Evolutionary conservation across 2,113 vertebrate genomes (phyloP), one percentile per base, ranked within the genome.

Genomic region (Periophthalmodon schlosseri): DNA sequence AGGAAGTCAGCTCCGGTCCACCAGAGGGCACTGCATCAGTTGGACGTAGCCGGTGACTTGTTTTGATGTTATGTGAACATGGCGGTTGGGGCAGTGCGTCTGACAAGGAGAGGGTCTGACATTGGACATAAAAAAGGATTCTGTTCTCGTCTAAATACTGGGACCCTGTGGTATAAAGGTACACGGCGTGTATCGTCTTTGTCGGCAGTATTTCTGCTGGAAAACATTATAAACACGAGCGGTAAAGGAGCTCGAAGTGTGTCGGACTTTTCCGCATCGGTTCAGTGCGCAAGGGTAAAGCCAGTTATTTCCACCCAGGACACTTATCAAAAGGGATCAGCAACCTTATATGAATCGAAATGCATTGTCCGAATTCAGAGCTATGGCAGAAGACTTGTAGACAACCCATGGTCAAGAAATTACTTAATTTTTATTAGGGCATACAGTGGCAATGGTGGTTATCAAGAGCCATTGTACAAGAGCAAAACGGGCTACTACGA

Each of bases 401-500:
- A 39, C 33, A 20, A 5, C 11, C 4, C 18, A 4, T 5, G 34
- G 33, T 65, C 63, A 21, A n/a, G 16, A 44, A 10, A 36, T 20
- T 18, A 5, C 34, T 18, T 39, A 1, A 20, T 75, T 39, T 82
- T 72, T 34, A 5, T 18, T 12, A 72, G 91, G 18, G 14, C 72
- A 2, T 91, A 86, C 76, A 85, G 75, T 5, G 69, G 23, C 0
- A 50, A 77, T 56, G 78, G 72, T 1, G 0, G 46, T n/a, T 28
- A 34, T 20, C 20, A 70, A 0, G 76, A 70, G 23, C 76, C 92
- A 0, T 79, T 91, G 0, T 85, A 89, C 54, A 92, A 81, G 76
- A 90, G 72, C 70, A 92, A 87, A 60, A 92, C 93, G 0, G 94
- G 91, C 0, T 95, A 97, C 28, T 98, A 97, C 7, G 96, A 97